Base-by-base conservation (phyloP, 2,888 invertebrate genomes). In the Dione juno region DNA sequence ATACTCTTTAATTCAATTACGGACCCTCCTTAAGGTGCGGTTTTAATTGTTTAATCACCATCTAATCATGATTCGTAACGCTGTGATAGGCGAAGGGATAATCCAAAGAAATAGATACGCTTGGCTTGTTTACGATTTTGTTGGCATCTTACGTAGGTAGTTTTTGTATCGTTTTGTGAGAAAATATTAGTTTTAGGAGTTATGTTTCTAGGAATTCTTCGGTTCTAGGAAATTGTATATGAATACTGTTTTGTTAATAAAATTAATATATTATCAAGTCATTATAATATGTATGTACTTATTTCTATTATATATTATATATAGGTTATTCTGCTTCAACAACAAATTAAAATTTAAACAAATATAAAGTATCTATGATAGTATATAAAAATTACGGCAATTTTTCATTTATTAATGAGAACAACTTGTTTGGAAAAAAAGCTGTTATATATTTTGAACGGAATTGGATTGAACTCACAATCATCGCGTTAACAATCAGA, bases 11-110 rank as follows among this genome's bases (percentile, higher is more conserved):
- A 71, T 67, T 58, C 13, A 35, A 13, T 16, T 14, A 57, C n/a
- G 28, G 50, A 48, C 65, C 66, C 66, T 35, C 65, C 43, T 52
- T 58, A 41, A 53, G 59, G 66, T 53, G 37, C 63, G 59, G 54
- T 63, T 64, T 72, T 85, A 89, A 89, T 89, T 88, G 85, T 84
- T 81, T 89, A 88, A 89, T 88, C 83, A 83, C 78, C 83, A 82
- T 67, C 76, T 86, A 87, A 90, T 88, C 86, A 82, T 80, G 78
- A 83, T 84, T 86, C 79, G 85, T 82, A 81, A 84, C 82, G 83
- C 79, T 75, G 66, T 65, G 72, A 68, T 57, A 67, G 79, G 75
- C 75, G 40, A 50, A 35, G 37, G 74, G 76, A 79, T 78, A 78
- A 73, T 71, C 71, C 67, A 53, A 68, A 59, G 58, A 75, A 74